Evolutionary conservation across 2,888 invertebrate species (phyloP).

Genomic region (Melanotus villosus): DNA sequence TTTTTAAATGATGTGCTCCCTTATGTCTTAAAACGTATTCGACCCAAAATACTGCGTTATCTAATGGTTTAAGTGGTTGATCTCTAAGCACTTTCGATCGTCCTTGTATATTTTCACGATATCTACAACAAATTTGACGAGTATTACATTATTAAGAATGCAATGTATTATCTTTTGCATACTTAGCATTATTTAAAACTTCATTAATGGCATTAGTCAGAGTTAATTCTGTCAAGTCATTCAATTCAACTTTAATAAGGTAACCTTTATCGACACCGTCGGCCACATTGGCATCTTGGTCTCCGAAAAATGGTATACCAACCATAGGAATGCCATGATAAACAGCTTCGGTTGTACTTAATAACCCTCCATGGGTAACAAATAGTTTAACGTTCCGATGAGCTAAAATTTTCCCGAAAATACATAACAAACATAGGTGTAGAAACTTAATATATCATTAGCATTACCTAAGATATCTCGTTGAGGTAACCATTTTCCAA

Average conservation of each 20-base stretch:
- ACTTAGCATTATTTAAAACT: conserved; percentile 61
- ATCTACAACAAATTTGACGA: no score
- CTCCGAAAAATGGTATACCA: conserved; percentile 70
- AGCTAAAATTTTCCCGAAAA: conserved; percentile 60
- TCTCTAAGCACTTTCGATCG: no score
- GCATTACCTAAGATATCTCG: conserved; percentile 58
- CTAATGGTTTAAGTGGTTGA: no score
- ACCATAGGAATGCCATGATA: conserved; percentile 69
- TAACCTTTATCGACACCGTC: conserved; percentile 67
- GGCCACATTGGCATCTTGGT: conserved; percentile 69
- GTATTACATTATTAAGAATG: no score
- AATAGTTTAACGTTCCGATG: conserved; percentile 72
- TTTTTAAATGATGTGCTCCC: no score
- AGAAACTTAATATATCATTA: not conserved
- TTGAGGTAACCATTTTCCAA: conserved; percentile 60
- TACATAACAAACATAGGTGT: not conserved
- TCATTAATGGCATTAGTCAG: conserved; percentile 64
- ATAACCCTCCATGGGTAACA: conserved; percentile 74
- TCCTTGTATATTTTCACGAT: no score
- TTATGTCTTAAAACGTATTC: no score
- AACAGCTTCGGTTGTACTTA: no score
- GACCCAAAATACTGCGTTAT: no score
- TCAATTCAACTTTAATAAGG: conserved; percentile 64
- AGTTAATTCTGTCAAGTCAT: conserved; percentile 65
- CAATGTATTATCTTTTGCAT: no score